phyloP scores from a whole-genome alignment of 2,888 invertebrate genomes.

The Apocheima hispidaria region DNA sequence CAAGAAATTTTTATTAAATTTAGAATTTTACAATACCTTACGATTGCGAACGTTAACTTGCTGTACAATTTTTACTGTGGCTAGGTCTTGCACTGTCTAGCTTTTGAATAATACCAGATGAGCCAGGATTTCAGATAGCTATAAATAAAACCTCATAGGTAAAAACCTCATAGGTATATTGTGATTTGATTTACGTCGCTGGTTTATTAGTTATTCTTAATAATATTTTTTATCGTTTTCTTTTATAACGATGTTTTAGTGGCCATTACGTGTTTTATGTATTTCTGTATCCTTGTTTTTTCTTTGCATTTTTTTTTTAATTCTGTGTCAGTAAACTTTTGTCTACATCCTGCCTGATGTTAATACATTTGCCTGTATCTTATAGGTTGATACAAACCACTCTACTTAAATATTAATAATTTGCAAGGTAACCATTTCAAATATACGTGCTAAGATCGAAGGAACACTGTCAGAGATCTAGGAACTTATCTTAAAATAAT shows the following conservation, averaged over 20 bases:
- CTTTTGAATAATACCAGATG: slow-evolving; percentile 19
- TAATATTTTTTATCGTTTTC: slow-evolving; percentile 41
- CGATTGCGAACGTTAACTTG: not conserved
- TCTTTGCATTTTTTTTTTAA: too few relatives aligned
- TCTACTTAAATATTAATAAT: too few relatives aligned
- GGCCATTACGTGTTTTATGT: slow-evolving; percentile 41
- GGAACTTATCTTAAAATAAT: too few relatives aligned
- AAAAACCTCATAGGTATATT: slow-evolving; percentile 37
- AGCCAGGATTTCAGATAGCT: slow-evolving; percentile 26
- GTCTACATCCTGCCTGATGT: too few relatives aligned
- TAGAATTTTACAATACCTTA: too few relatives aligned
- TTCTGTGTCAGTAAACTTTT: too few relatives aligned
- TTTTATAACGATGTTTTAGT: slow-evolving; percentile 42
- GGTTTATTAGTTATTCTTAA: slow-evolving; percentile 40
- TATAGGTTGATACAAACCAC: too few relatives aligned
- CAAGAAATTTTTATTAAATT: too few relatives aligned
- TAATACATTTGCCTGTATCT: too few relatives aligned
- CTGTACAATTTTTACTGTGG: slow-evolving; percentile 5
- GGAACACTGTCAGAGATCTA: too few relatives aligned
- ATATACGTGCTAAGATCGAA: too few relatives aligned
- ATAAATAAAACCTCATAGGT: slow-evolving; percentile 35
- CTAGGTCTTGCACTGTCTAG: slow-evolving; percentile 11
- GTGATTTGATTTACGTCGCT: slow-evolving; percentile 41
- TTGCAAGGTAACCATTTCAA: too few relatives aligned
- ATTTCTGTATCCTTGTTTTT: slow-evolving; percentile 33